Percentiles rank a stretch among this genome's conserved stretches.
phyloP scores from a whole-genome alignment of 2,113 vertebrate species.

The Gadus macrocephalus region DNA sequence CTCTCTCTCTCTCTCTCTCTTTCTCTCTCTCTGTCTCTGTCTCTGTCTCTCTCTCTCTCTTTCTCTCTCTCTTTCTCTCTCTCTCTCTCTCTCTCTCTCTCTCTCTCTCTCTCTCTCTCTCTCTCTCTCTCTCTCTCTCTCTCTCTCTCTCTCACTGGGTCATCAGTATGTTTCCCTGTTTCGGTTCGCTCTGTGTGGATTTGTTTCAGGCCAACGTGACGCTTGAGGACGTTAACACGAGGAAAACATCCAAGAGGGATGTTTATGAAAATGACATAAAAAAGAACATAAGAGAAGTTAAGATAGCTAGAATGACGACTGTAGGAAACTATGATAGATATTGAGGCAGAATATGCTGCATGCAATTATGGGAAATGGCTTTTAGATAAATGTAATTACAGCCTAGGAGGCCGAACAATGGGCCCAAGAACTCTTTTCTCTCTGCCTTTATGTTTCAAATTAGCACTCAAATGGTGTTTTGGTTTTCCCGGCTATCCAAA shows the following conservation, averaged over 20 bases:
- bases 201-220: too few species aligned
- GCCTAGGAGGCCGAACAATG: neutral
- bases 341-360: neutral
- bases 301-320: neutral
- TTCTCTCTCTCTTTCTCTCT: neutral
- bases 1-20: neutral
- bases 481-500: too few species aligned
- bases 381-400: conserved; percentile 2
- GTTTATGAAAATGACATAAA: neutral
- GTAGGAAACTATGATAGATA: neutral
- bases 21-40: neutral
- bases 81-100: neutral
- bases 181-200: neutral
- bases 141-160: conserved; percentile 14
- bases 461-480: neutral
- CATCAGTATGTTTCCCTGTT: conserved; percentile 18
- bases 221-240: neutral
- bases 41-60: neutral
- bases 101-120: neutral
- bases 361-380: neutral
- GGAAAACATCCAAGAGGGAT: neutral
- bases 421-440: neutral
- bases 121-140: neutral
- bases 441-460: neutral
- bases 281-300: neutral